phyloP scores from a whole-genome alignment of 2,888 invertebrate species.

The Belgica antarctica region DNA sequence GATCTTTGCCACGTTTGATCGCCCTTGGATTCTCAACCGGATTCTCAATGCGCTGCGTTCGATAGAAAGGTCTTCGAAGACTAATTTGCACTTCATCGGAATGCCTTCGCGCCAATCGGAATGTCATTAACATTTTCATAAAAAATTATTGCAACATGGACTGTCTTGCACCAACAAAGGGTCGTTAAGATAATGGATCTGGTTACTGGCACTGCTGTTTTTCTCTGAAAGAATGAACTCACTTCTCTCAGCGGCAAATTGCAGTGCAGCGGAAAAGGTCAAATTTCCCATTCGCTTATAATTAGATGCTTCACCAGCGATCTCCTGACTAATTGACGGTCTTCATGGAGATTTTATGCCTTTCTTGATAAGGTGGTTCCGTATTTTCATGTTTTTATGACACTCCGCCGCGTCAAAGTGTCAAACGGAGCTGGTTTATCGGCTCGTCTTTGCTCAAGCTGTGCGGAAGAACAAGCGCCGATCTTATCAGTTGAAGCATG shows the following conservation, averaged over 20 bases:
- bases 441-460: background rate
- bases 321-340: slow-evolving; percentile 18
- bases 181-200: slow-evolving; percentile 38
- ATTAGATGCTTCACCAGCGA: background rate
- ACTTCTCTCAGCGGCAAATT: slow-evolving; percentile 8
- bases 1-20: background rate
- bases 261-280: slow-evolving; percentile 18
- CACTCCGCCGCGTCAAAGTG: too few species aligned
- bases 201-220: slow-evolving; percentile 7
- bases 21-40: slow-evolving; percentile 1
- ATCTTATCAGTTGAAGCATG: background rate
- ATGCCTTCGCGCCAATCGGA: background rate
- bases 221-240: background rate
- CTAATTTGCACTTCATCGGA: background rate
- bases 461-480: background rate
- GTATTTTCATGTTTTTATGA: background rate
- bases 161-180: slow-evolving; percentile 21
- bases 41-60: slow-evolving; percentile 1
- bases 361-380: background rate
- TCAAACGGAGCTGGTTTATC: background rate
- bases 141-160: slow-evolving; percentile 17
- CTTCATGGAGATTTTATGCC: background rate
- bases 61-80: background rate
- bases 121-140: slow-evolving; percentile 19
- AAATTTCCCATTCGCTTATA: slow-evolving; percentile 11